Evolutionary conservation across 2,888 invertebrate species (phyloP), one percentile per base, ranked within the genome.

Genomic region (Oegoconia quadripuncta): DNA sequence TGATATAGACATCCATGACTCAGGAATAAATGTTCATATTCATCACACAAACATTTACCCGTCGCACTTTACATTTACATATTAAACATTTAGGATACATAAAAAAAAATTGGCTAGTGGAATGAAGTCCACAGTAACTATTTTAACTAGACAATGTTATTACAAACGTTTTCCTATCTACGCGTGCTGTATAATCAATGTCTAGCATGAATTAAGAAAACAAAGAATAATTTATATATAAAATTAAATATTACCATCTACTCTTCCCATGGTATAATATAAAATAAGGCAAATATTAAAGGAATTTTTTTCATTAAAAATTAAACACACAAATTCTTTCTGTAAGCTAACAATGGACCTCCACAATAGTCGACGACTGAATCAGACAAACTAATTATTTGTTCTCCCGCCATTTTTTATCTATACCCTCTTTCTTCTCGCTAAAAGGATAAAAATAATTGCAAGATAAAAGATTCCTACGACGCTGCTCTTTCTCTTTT

Each of bases 391-490:
- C 80, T 79, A 82, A 83, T 82, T 81, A 72, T 74, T 63, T 71
- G 62, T 58, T 44, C 51, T 42, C 32, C 43, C 42, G 34, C 47
- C 53, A 52, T 59, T 59, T 67, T 74, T 71, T 75, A 74, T 74
- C 69, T 69, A 66, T 64, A 57, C 57, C 52, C 56, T 53, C 65
- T 71, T 68, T 72, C 70, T 72, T 74, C 74, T 72, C 74, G 71
- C 73, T 82, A 75, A 86, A 83, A 81, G 83, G 83, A 86, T 87
- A 77, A 87, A 87, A 82, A 86, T 87, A 87, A 87, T 86, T 82
- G 83, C 81, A 79, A 83, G 86, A 87, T 86, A 80, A 81, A 77
- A 86, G 83, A 76, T 75, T 72, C 65, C 70, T 51, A 55, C 42
- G 49, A 46, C 45, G 46, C 44, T 39, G 33, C 34, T 34, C 47